phyloP scores from a whole-genome alignment of 1,140 invertebrate species.

The Nephotettix cincticeps region DNA sequence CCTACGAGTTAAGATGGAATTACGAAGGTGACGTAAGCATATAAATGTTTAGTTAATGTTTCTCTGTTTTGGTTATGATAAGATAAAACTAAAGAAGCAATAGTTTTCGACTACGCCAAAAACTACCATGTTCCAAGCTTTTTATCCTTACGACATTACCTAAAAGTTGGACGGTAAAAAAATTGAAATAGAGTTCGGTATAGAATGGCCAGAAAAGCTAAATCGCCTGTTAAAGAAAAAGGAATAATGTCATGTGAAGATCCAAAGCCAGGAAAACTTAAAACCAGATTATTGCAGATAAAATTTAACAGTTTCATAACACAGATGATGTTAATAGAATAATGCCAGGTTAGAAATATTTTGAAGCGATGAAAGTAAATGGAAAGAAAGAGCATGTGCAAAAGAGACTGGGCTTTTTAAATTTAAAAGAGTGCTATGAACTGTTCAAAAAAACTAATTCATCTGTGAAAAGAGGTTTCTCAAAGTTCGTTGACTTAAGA shows the following conservation, averaged over 20 bases:
- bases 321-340: not conserved
- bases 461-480: constrained; percentile 24
- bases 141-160: not conserved
- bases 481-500: constrained; percentile 35
- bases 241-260: not conserved
- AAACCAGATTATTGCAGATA: not conserved
- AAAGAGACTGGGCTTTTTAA: constrained; percentile 34
- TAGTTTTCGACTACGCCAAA: constrained; percentile 29
- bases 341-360: constrained; percentile 33
- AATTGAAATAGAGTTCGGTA: constrained; percentile 6
- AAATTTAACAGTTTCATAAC: not conserved
- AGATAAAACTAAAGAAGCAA: constrained; percentile 18
- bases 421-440: constrained; percentile 36
- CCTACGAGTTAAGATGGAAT: no score
- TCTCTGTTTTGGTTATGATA: no score
- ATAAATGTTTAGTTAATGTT: no score
- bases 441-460: constrained; percentile 25
- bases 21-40: no score
- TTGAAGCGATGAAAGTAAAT: constrained; percentile 29
- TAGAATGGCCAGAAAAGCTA: not conserved
- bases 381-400: constrained; percentile 30
- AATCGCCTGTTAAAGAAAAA: not conserved
- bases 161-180: constrained; percentile 12
- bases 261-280: constrained; percentile 8
- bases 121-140: constrained; percentile 29